Evolutionary conservation across 1,140 invertebrate genomes (phyloP), one percentile per base, ranked within the genome.

Genomic region (Panagrolaimus sp.): DNA sequence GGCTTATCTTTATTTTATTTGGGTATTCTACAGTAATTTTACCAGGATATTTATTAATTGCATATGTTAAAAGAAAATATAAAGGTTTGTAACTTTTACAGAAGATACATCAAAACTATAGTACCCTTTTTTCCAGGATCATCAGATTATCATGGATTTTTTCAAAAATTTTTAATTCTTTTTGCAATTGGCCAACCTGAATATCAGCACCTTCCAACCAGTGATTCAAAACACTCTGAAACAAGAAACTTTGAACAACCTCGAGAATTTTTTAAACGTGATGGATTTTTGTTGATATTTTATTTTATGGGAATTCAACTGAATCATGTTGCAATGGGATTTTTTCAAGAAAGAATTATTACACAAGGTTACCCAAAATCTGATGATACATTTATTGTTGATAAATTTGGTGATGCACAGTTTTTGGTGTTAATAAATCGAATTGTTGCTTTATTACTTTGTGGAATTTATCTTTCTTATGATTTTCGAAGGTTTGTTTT

Each of bases 351-450:
- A 61, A 62, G 70, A 27, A 76, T 82, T 61, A 81, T 82, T 11
- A 82, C 80, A 20, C 64, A 66, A 63, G 69, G 68, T 16, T 82
- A 82, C 71, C 57, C 53, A 14, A 57, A 45, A 44, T 44, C 63
- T 16, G 69, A 69, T 27, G 42, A 74, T 38, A 20, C 23, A 16
- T 20, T 13, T 63, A n/a, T 51, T 31, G 51, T 48, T 11, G 79
- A 82, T 14, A 69, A 71, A 42, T 82, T 82, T 61, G 72, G 73
- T 23, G 80, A 82, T 66, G 71, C 79, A 0, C 81, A 82, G 66
- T 82, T 83, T 70, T 57, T 82, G 20, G 74, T 82, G 13, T 75
- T 82, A 45, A 69, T 71, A 20, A 82, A 82, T 70, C 23, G 80
- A 48, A 63, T 82, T 11, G 69, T 82, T 16, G 70, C 74, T 13